Evolutionary conservation across 2,888 invertebrate genomes (phyloP), one percentile per base, ranked within the genome.

Genomic region (Miltochrista miniata): DNA sequence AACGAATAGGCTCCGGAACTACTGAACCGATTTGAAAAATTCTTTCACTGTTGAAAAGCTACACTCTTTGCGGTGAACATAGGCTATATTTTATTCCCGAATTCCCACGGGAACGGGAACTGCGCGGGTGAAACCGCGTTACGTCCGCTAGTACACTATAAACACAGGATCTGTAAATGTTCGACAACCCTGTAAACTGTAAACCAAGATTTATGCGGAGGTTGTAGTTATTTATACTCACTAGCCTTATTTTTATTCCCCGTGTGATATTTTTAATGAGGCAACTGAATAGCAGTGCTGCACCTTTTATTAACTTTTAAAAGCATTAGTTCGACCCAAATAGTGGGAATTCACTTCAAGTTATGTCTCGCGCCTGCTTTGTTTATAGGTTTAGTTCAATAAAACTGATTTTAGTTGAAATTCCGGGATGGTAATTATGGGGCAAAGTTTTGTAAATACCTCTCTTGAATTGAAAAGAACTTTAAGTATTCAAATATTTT

Each of bases 261-360:
- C 74, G 83, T 87, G 87, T 88, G 88, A 88, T 89, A 88, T 89
- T 88, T 89, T 89, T 89, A 89, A 89, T 88, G 88, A 89, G 85
- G 82, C 79, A 83, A 84, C 83, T 86, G 83, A 87, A 87, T 82
- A 78, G 79, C 76, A 64, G 66, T 64, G 72, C 77, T 85, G 83
- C 83, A 82, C 83, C 81, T 83, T 87, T 85, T 87, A 86, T 87
- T 85, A 79, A 85, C 81, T 74, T 84, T 83, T 85, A 81, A 81
- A 84, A 81, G 80, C 78, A 82, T 83, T 82, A 77, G 76, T 63
- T 64, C 64, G 51, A 68, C 60, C 74, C 72, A 67, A 76, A 78
- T 75, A 70, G 71, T 70, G 61, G 69, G 71, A 76, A 76, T 73
- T 69, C 54, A 67, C 68, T 62, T 51, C 63, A 64, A 69, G 70